Evolutionary conservation across 1,140 invertebrate genomes (phyloP), one percentile per base, ranked within the genome.

Genomic region (Dendrolimus kikuchii): DNA sequence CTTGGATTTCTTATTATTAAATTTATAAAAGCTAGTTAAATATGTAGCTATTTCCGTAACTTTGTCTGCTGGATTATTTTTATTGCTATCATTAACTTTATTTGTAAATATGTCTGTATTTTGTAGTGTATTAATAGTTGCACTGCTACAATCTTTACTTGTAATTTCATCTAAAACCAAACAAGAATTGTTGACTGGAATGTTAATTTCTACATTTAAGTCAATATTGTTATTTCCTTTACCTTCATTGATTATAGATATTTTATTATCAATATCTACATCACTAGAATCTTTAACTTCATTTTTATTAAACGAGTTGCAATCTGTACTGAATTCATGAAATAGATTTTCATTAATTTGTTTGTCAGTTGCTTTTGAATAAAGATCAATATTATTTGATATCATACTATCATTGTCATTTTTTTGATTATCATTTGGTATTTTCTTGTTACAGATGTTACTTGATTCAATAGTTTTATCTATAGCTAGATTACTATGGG

Each of bases 1-100:
- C 8, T 53, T 53, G 6, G 36, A 53, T 42, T 43, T 57, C 6
- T 7, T 41, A 39, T 40, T 36, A 36, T 54, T 42, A 7, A n/a
- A 7, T 23, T 40, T 49, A 38, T 40, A 48, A 53, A 49, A 51
- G 51, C 59, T 49, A 7, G 36, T 51, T 45, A 66, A 56, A 43
- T 55, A 62, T 41, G 39, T 43, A 51, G 64, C 64, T 45, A 63
- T 66, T 57, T 63, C 60, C 48, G 47, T 54, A 5, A 66, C 52
- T 49, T 63, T 63, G 7, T 61, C 56, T 4, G 40, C 44, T 23
- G 48, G 5, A 40, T 8, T 38, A 48, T 40, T 53, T 23, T n/a
- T 36, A 46, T 7, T 43, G 45, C n/a, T 39, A 40, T 46, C 48
- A 7, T 23, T 40, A 5, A 23, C 5, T 40, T 5, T 10, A 43